phyloP scores from a whole-genome alignment of 1,140 invertebrate species.

The Bombyx mori region ASM3026992v2 NC_085109.1:8490501-8491000 shows the following conservation, averaged over 20 bases:
- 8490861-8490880: conserved; percentile 10
- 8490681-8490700: neutral
- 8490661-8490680: neutral
- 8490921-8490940: conserved; percentile 2
- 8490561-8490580: no score
- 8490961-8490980: conserved; percentile 1
- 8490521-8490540: neutral
- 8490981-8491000: neutral
- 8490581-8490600: no score
- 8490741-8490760: no score
- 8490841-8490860: conserved; percentile 13
- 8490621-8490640: no score
- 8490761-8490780: neutral
- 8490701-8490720: no score
- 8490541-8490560: no score
- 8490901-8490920: conserved; percentile 1
- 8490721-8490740: no score
- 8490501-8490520: no score
- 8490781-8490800: conserved; percentile 17
- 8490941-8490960: neutral
- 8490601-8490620: no score
- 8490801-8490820: conserved; percentile 21
- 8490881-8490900: neutral
- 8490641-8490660: neutral
- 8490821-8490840: conserved; percentile 14